Conservation (phyloP, 1,140 invertebrate genomes). For the Copidosoma floridanum region DNA sequence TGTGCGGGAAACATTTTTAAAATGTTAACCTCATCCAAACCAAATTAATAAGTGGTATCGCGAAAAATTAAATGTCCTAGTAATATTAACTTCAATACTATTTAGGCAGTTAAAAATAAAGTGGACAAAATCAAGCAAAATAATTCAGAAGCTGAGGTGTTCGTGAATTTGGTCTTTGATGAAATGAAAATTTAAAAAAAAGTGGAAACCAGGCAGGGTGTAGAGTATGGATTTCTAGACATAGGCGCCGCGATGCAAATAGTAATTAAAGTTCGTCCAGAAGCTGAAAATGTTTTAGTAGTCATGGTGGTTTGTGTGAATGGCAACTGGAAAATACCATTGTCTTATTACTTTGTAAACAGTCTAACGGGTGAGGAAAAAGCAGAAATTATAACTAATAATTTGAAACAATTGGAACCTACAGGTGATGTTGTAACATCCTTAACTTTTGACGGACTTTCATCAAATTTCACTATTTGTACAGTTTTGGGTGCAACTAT, state of each 20-base stretch:
- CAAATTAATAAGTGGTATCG: constrained; percentile 2
- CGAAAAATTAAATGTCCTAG: neutral
- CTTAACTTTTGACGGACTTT: constrained; percentile 31
- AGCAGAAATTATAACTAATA: constrained; percentile 7
- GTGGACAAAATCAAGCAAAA: neutral
- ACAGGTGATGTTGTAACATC: constrained; percentile 17
- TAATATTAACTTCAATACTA: neutral
- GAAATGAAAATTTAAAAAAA: no score
- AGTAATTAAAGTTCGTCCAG: neutral
- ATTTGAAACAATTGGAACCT: constrained; percentile 14
- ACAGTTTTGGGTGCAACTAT: no score
- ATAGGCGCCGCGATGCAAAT: neutral
- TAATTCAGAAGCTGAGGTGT: neutral
- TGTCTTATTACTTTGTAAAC: constrained; percentile 26
- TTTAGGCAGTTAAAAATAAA: constrained; percentile 3
- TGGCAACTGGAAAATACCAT: constrained; percentile 22
- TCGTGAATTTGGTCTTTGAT: neutral
- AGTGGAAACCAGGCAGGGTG: neutral
- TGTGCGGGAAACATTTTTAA: neutral
- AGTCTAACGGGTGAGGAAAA: constrained; percentile 20
- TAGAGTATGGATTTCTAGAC: constrained; percentile 2
- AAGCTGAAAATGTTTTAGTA: constrained; percentile 25
- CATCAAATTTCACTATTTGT: constrained; percentile 19
- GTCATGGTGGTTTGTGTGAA: constrained; percentile 27
- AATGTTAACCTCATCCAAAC: neutral